Percentiles rank a stretch among this genome's conserved stretches.
Evolutionary conservation across 2,797 vertebrate genomes (phyloP).

Genomic region (Danionella dracula): DNA sequence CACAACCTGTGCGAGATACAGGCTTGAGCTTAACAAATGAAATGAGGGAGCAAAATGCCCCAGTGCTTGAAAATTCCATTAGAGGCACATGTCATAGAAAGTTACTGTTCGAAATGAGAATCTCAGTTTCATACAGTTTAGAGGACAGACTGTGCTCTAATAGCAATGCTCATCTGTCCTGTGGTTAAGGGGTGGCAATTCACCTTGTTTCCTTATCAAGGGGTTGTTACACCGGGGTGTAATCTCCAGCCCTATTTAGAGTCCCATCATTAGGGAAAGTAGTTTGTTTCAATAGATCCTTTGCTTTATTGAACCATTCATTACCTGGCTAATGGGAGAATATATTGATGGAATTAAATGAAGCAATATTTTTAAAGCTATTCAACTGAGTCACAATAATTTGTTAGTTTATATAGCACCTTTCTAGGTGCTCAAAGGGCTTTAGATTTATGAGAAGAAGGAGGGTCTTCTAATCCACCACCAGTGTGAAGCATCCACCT

Average conservation of each 20-base stretch:
- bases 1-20: slow-evolving; percentile 21
- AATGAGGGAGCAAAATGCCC: slow-evolving; percentile 19
- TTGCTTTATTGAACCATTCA: too few species aligned
- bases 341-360: too few species aligned
- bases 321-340: too few species aligned
- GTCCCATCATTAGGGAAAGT: background rate
- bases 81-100: slow-evolving; percentile 31
- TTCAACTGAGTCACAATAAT: too few species aligned
- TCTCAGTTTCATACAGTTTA: slow-evolving; percentile 18
- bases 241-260: slow-evolving; percentile 17
- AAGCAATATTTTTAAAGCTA: too few species aligned
- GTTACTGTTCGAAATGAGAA: slow-evolving; percentile 27
- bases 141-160: background rate
- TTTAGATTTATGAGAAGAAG: too few species aligned
- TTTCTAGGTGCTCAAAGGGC: too few species aligned
- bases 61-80: slow-evolving; percentile 39
- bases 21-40: slow-evolving; percentile 21
- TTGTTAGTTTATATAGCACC: too few species aligned
- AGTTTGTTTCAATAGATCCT: too few species aligned
- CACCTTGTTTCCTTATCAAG: background rate
- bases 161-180: background rate
- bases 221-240: background rate
- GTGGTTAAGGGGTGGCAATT: background rate
- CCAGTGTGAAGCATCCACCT: too few species aligned
- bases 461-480: too few species aligned